These are phyloP conservation scores for Penaeus vannamei DNA, from an alignment of 1,140 invertebrate species.

Conservation along the genomic window DNA sequence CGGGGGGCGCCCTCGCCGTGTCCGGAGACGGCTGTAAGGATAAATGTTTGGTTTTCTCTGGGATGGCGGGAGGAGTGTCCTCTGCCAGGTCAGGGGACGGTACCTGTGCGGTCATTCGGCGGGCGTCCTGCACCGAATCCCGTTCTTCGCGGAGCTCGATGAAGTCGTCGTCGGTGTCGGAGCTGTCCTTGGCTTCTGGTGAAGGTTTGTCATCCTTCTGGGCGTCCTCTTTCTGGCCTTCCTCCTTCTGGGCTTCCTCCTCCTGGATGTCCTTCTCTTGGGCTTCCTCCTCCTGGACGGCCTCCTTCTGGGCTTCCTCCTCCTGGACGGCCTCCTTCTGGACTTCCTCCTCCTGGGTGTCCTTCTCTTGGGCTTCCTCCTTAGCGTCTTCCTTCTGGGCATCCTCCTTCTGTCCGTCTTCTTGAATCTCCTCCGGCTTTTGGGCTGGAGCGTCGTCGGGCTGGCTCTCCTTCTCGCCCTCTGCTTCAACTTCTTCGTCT, in stretches of 20 bases:
- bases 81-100: neutral
- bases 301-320: too few species aligned
- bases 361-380: neutral
- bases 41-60: neutral
- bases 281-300: too few species aligned
- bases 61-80: neutral
- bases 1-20: neutral
- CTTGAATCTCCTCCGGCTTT: neutral
- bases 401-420: neutral
- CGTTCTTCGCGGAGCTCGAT: slow-evolving; percentile 47
- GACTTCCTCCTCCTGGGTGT: neutral
- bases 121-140: slow-evolving; percentile 42
- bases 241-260: neutral
- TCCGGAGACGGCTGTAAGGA: neutral
- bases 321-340: neutral
- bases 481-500: neutral
- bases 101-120: slow-evolving; percentile 39
- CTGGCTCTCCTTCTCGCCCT: neutral
- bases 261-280: neutral
- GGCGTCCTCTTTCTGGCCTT: neutral
- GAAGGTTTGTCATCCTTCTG: neutral
- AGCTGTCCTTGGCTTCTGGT: neutral
- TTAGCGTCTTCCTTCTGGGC: too few species aligned
- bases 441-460: neutral
- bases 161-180: slow-evolving; percentile 39